Base-by-base conservation (phyloP, 2,888 invertebrate species). In the Eudasyphora cyanicolor region DNA sequence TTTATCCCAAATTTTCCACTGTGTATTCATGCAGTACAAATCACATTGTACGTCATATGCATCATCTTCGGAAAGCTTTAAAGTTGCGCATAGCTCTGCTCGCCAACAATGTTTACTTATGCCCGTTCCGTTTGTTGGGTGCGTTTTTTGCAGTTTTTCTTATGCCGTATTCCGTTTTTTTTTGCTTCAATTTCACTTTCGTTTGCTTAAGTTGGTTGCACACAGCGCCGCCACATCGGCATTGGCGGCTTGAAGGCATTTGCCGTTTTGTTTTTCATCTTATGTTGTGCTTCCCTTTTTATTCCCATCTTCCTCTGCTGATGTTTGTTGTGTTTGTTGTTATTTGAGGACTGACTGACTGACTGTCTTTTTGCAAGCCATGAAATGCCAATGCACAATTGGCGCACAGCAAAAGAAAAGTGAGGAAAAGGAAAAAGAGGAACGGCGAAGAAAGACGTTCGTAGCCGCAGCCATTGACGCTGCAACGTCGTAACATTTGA, bases 171-270 rank as follows among this genome's bases (percentile, higher is more conserved):
- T n/a, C 5, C 70, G 42, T 32, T 38, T 76, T 54, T 38, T 76
- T 67, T 21, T 67, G 24, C 57, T 73, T 79, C 57, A 84, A 81
- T 81, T 84, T 84, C 84, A 81, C 81, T 84, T 84, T 84, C 84
- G 78, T 78, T 84, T 81, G 49, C 62, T 78, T 54, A 21, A 57
- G 69, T 73, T 54, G 60, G 57, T 73, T 76, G 75, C 49, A 75
- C 75, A 49, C n/a, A n/a, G n/a, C n/a, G n/a, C n/a, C n/a, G n/a
- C n/a, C n/a, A n/a, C 60, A 24, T 12, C 27, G 38, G 14, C 27
- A 27, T 14, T 29, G 79, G 38, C 60, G 54, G 73, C 79, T 54
- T 79, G 21, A 54, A 83, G 83, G 77, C 80, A 83, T 80, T 69
- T 76, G 76, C 73, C 49, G 51, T 73, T 38, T 67, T 60, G 45